Conservation (phyloP, 2,797 vertebrate genomes). For the Eulemur albifrons region DNA sequence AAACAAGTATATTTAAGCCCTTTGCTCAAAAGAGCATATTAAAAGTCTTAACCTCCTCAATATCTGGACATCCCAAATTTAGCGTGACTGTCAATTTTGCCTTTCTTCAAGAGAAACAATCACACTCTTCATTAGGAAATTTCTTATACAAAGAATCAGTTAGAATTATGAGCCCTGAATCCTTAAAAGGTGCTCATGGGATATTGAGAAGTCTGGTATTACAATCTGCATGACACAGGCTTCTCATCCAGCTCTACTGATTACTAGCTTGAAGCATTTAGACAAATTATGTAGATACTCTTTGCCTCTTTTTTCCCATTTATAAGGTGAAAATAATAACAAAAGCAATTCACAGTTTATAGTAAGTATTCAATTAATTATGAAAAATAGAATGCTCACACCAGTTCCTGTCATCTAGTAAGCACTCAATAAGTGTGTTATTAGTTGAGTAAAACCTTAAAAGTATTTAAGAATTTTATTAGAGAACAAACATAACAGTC, state of each 20-base stretch:
- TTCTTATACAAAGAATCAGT: neutral
- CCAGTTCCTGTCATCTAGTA: neutral
- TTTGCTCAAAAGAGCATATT: neutral
- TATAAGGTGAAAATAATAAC: neutral
- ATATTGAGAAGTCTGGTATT: neutral
- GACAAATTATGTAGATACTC: neutral
- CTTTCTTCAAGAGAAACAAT: neutral
- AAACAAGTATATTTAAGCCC: neutral
- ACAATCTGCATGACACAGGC: neutral
- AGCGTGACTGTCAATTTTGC: neutral
- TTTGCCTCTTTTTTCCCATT: neutral
- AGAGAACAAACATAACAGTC: neutral
- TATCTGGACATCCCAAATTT: neutral
- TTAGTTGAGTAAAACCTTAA: neutral
- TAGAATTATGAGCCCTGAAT: neutral
- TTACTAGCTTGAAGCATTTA: neutral
- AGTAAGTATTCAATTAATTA: neutral
- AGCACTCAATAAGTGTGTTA: neutral
- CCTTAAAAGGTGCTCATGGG: neutral
- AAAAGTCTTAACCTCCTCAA: neutral
- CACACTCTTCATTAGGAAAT: neutral
- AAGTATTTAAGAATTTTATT: conserved; percentile 8
- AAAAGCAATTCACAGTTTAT: neutral
- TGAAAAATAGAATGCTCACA: neutral
- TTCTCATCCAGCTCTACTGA: neutral